A percentile compares a stretch with the other conserved stretches of the same genome.
Evolutionary conservation across 2,888 invertebrate genomes (phyloP).

Genomic region (Myopa tessellatipennis): DNA sequence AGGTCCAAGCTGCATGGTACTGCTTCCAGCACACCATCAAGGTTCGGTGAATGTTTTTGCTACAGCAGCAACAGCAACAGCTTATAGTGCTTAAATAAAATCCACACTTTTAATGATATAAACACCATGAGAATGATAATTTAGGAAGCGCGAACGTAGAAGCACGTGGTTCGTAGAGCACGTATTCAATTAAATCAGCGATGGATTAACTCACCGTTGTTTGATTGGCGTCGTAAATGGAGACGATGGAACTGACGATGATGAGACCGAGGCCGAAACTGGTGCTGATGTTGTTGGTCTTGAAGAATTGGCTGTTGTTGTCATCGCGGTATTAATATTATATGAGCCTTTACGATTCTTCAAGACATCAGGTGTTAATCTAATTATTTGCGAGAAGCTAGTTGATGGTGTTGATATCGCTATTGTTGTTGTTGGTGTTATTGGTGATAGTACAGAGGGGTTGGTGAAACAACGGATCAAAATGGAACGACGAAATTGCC

Average conservation of each 20-base stretch:
- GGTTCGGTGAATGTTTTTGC: background rate
- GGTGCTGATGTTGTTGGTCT: conserved; percentile 39
- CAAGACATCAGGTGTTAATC: conserved; percentile 31
- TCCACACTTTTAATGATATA: background rate
- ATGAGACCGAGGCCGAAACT: conserved; percentile 43
- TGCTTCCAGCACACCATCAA: background rate
- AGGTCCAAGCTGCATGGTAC: background rate
- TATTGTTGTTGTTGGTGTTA: conserved; percentile 17
- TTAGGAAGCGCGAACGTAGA: background rate
- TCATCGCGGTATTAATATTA: conserved; percentile 40
- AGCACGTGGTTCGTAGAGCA: conserved; percentile 14
- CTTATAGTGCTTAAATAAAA: background rate
- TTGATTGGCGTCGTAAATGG: conserved; percentile 29
- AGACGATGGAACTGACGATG: conserved; percentile 38
- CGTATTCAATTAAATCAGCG: conserved; percentile 32
- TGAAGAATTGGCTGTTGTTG: conserved; percentile 29
- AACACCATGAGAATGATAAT: background rate
- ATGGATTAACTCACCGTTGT: conserved; percentile 34
- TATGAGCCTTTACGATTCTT: conserved; percentile 46
- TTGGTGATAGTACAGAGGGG: conserved; percentile 38
- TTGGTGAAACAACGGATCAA: conserved; percentile 49
- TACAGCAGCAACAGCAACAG: background rate
- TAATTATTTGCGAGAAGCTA: conserved; percentile 14
- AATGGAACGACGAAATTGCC: conserved; percentile 46
- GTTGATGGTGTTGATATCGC: conserved; percentile 22